Conservation (phyloP, 2,113 vertebrate species). For the Osmerus eperlanus region DNA sequence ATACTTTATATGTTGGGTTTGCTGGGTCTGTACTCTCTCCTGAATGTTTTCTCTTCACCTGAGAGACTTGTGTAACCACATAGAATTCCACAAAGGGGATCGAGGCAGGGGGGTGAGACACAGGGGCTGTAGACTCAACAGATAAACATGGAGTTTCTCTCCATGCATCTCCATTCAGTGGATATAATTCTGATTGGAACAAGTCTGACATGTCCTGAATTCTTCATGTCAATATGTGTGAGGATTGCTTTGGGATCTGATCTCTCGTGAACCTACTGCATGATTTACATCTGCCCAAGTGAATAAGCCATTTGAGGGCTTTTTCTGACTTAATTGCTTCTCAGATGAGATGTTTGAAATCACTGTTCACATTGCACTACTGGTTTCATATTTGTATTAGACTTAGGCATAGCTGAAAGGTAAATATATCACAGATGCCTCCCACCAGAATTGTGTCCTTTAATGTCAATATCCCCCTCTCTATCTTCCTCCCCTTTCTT, state of each 20-base stretch:
- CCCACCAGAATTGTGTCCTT: conserved; percentile 36
- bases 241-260: too few species aligned
- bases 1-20: not conserved
- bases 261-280: not conserved
- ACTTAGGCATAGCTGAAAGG: conserved; percentile 35
- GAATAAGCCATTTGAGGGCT: conserved; percentile 39
- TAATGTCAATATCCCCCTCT: not conserved
- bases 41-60: too few species aligned
- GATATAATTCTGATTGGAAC: too few species aligned
- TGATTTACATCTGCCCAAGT: conserved; percentile 61
- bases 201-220: too few species aligned
- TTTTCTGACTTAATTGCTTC: not conserved
- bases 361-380: not conserved
- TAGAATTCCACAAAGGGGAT: too few species aligned
- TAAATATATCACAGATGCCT: conserved; percentile 47
- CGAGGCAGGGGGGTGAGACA: too few species aligned
- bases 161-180: too few species aligned
- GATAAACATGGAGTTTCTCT: too few species aligned
- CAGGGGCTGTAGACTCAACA: too few species aligned
- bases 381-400: conserved; percentile 17
- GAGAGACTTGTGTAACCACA: too few species aligned
- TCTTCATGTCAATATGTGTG: too few species aligned
- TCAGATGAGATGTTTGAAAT: not conserved
- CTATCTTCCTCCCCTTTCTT: not conserved
- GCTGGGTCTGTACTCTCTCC: not conserved